phyloP scores from a whole-genome alignment of 2,113 vertebrate species.

The Malurus melanocephalus region DNA sequence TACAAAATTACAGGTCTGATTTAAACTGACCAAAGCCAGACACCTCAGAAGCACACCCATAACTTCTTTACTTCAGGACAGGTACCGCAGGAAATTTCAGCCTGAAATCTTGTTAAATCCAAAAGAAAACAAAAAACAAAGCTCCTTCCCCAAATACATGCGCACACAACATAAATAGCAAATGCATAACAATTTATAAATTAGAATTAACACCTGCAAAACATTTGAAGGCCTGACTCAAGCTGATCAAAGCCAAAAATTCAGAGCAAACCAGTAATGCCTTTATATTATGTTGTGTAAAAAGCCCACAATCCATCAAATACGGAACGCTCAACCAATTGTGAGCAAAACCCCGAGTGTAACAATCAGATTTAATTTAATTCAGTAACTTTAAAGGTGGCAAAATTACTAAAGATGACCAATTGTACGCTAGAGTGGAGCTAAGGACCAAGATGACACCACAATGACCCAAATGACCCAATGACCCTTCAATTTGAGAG shows the following conservation, averaged over 20 bases:
- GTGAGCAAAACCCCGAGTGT: background rate
- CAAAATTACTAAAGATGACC: background rate
- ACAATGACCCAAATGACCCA: background rate
- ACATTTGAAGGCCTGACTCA: background rate
- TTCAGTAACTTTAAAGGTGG: background rate
- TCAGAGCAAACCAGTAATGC: background rate
- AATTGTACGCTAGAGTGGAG: background rate
- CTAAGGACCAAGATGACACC: background rate
- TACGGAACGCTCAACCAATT: background rate
- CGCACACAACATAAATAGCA: background rate
- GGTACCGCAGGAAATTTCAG: background rate
- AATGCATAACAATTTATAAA: background rate
- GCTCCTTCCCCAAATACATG: background rate
- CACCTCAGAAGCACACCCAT: background rate
- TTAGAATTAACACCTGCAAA: background rate
- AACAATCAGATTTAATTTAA: background rate
- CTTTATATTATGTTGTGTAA: background rate
- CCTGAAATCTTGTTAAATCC: slow-evolving; percentile 4
- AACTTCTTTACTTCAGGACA: background rate
- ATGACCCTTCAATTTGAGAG: background rate
- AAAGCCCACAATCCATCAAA: background rate
- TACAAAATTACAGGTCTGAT: background rate
- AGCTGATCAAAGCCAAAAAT: background rate
- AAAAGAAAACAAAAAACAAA: slow-evolving; percentile 4
- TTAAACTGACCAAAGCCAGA: background rate